A percentile compares a stretch with the other conserved stretches of the same genome.
These are phyloP conservation scores for Tragopan temminckii DNA, from an alignment of 2,797 vertebrate genomes.

Conservation along the genomic window DNA sequence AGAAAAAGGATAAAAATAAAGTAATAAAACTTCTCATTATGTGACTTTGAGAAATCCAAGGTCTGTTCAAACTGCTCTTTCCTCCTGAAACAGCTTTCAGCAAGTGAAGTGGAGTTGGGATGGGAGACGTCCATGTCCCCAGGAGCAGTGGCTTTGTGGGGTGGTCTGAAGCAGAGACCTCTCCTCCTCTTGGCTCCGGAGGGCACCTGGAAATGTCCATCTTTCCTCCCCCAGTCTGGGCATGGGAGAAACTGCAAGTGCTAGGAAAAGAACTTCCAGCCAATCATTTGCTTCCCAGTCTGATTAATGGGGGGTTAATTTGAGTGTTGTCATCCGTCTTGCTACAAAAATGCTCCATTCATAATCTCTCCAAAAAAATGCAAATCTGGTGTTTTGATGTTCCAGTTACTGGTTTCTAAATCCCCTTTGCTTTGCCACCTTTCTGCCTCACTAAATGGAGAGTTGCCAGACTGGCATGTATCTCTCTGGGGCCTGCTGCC, in stretches of 20 bases:
- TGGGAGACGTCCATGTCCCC: neutral
- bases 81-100: neutral
- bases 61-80: neutral
- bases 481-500: conserved; percentile 24
- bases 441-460: neutral
- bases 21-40: neutral
- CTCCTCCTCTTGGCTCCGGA: neutral
- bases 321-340: neutral
- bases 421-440: conserved; percentile 7
- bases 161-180: neutral
- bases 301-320: neutral
- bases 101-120: neutral
- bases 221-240: neutral
- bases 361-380: neutral
- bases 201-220: neutral
- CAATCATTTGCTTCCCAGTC: neutral
- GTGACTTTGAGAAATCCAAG: neutral
- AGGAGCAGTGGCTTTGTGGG: neutral
- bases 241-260: neutral
- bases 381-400: neutral
- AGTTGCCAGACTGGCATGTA: conserved; percentile 13
- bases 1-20: neutral
- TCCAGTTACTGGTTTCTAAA: conserved; percentile 19
- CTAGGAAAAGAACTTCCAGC: neutral
- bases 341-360: neutral